Evolutionary conservation across 2,113 vertebrate species (phyloP).

Genomic region (Sinocyclocheilus maitianheensis): DNA sequence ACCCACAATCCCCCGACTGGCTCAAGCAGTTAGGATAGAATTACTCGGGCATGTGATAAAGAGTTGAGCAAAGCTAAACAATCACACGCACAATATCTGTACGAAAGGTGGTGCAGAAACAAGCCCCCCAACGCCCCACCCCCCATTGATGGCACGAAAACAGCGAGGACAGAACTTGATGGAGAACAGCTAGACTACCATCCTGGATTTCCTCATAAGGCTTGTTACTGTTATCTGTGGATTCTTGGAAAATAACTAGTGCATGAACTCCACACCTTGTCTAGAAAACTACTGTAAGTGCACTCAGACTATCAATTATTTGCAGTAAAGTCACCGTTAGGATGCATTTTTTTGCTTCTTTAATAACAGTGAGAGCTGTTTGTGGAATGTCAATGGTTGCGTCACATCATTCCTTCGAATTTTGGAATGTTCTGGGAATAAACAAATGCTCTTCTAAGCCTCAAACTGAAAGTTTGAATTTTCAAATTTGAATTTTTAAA

Average conservation of each 20-base stretch:
- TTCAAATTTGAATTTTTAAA: background rate
- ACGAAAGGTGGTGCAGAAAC: background rate
- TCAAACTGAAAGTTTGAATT: background rate
- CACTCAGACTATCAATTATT: slow-evolving; percentile 78
- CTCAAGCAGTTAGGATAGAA: slow-evolving; percentile 26
- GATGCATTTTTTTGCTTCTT: slow-evolving; percentile 61
- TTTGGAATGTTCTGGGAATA: background rate
- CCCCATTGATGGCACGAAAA: background rate
- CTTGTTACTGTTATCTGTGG: slow-evolving; percentile 55
- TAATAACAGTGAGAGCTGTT: slow-evolving; percentile 64
- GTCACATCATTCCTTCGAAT: slow-evolving; percentile 53
- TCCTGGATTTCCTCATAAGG: slow-evolving; percentile 2
- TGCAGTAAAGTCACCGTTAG: slow-evolving; percentile 71
- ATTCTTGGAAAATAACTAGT: slow-evolving; percentile 69
- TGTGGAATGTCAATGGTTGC: slow-evolving; percentile 59
- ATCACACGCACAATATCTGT: background rate
- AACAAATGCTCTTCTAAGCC: background rate
- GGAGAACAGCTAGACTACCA: slow-evolving; percentile 23
- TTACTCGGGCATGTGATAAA: slow-evolving; percentile 14
- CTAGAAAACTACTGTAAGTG: slow-evolving; percentile 76
- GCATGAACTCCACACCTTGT: slow-evolving; percentile 69
- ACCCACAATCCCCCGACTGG: slow-evolving; percentile 22
- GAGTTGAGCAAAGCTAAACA: background rate
- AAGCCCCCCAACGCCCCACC: too few relatives aligned
- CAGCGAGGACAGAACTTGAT: background rate